Base-by-base conservation (phyloP, 1,140 invertebrate species). In the Zaprionus ornatus region DNA sequence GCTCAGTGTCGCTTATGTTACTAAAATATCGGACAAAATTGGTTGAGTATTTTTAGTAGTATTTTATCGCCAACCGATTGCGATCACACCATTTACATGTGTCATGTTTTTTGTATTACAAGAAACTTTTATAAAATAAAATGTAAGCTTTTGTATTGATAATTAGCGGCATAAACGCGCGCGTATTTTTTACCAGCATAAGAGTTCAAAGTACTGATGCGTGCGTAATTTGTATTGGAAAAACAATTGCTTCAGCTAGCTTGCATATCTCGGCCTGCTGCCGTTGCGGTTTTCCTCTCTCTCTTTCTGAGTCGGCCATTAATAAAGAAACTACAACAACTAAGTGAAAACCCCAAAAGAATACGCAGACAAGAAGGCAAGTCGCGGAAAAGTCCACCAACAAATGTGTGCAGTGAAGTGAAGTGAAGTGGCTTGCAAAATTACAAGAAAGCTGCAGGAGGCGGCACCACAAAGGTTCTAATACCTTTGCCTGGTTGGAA, bases 341-440 rank as follows among this genome's bases (percentile, higher is more conserved):
- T 57, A 40, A 70, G 45, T 52, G 68, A 75, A 71, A 75, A 75
- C 55, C 40, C 25, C 54, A 71, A 71, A 72, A 60, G 55, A 32
- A 29, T 12, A 67, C 67, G 42, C 32, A 29, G 56, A 57, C 60
- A n/a, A 48, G 10, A 57, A 42, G 56, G 52, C 40, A 37, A 37
- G 29, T 60, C 17, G 64, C 27, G 32, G 12, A 45, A 73, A 67
- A 9, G 48, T 27, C 4, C 21, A 59, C 19, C 42, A 64, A 42
- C 69, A 15, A 65, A 71, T 84, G 79, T 82, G 77, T 82, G 77
- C 68, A 76, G 68, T 80, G 64, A 73, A 83, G 81, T 83, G 54
- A 69, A 71, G 74, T 70, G 70, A 69, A 45, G 40, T 50, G 19
- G 66, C 62, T 82, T 54, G 50, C 65, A 70, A 79, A 77, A 75